Percentiles rank a stretch among this genome's conserved stretches.
Evolutionary conservation across 2,797 vertebrate species (phyloP).

Genomic region (Notamacropus eugenii): DNA sequence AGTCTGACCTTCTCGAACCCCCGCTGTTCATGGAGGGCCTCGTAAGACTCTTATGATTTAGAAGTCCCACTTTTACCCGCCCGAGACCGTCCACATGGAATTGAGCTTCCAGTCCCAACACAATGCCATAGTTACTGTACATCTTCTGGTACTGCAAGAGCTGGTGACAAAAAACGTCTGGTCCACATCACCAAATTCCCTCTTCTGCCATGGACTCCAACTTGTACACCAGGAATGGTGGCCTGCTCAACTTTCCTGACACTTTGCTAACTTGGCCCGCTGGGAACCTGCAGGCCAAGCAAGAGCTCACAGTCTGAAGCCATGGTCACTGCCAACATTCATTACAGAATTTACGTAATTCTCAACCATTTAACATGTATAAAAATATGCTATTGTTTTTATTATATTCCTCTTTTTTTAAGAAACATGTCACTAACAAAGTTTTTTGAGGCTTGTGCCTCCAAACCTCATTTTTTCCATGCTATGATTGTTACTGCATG

Average conservation of each 20-base stretch:
- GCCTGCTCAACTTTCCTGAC: not conserved
- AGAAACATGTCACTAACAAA: not conserved
- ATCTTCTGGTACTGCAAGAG: not conserved
- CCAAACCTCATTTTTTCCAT: not conserved
- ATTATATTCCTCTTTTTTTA: not conserved
- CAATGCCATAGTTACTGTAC: not conserved
- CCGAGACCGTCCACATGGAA: no score
- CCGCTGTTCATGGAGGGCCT: no score
- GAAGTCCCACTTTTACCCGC: no score
- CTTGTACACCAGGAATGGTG: not conserved
- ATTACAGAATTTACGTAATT: not conserved
- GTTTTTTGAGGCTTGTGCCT: not conserved
- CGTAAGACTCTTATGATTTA: no score
- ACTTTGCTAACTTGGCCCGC: not conserved
- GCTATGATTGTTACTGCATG: not conserved
- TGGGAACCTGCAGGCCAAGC: not conserved
- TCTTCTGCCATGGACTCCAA: not conserved
- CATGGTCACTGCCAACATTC: not conserved
- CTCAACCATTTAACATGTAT: not conserved
- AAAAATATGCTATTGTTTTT: not conserved
- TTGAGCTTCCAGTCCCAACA: no score
- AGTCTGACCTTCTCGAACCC: no score
- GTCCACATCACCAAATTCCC: not conserved
- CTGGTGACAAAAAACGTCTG: not conserved
- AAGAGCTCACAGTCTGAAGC: not conserved